A percentile compares a stretch with the other conserved stretches of the same genome.
phyloP scores from a whole-genome alignment of 2,113 vertebrate genomes.

The Cephalopholis sonnerati region DNA sequence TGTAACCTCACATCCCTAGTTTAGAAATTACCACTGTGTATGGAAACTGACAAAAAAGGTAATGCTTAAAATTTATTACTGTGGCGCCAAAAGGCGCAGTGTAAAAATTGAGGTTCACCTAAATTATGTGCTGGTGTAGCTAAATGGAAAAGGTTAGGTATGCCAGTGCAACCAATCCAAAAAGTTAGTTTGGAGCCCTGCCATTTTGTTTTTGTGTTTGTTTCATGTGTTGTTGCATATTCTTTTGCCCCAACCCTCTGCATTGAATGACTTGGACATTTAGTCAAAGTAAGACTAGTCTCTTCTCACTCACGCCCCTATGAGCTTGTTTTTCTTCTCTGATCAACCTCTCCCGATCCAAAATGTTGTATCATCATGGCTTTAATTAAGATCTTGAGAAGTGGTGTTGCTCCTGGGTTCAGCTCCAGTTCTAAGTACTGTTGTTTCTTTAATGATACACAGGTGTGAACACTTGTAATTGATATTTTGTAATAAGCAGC shows the following conservation, averaged over 20 bases:
- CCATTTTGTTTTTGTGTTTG: too few relatives aligned
- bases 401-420: background rate
- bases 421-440: background rate
- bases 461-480: slow-evolving; percentile 2
- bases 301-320: background rate
- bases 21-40: too few relatives aligned
- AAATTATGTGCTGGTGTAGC: too few relatives aligned
- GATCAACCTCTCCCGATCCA: background rate
- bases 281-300: background rate
- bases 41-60: too few relatives aligned
- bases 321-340: background rate
- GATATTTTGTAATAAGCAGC: slow-evolving; percentile 14
- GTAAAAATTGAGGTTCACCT: too few relatives aligned
- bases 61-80: too few relatives aligned
- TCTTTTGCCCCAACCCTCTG: background rate
- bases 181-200: too few relatives aligned
- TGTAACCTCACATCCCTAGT: too few relatives aligned
- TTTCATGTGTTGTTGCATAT: too few relatives aligned
- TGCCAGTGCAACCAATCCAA: too few relatives aligned
- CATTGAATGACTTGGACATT: background rate
- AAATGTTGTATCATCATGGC: background rate
- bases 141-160: too few relatives aligned
- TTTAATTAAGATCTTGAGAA: slow-evolving; percentile 4
- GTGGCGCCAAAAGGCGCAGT: too few relatives aligned
- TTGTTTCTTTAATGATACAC: slow-evolving; percentile 1